A percentile compares a stretch with the other conserved stretches of the same genome.
Evolutionary conservation across 2,888 invertebrate species (phyloP).

Genomic region (Scaptomyza flava): DNA sequence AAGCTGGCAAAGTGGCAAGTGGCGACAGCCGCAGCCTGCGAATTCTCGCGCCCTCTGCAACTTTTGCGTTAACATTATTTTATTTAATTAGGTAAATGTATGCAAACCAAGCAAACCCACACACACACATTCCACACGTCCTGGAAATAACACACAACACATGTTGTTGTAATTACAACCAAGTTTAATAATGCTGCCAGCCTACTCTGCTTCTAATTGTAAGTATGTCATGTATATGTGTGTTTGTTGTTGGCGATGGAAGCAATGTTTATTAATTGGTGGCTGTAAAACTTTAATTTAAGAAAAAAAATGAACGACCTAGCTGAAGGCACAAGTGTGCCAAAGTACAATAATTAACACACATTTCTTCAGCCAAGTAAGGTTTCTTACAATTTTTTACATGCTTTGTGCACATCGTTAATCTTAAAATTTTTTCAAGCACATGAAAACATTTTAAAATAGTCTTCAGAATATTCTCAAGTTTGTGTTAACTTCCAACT

Average conservation of each 20-base stretch:
- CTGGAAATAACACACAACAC: slow-evolving; percentile 66
- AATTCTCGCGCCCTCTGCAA: slow-evolving; percentile 63
- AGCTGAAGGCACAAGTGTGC: slow-evolving; percentile 41
- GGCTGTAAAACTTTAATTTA: slow-evolving; percentile 46
- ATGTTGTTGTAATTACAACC: slow-evolving; percentile 79
- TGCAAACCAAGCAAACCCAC: slow-evolving; percentile 72
- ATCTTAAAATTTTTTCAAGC: background rate
- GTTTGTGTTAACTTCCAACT: no score
- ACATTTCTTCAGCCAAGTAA: background rate
- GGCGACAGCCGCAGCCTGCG: slow-evolving; percentile 1
- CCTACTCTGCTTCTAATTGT: slow-evolving; percentile 59
- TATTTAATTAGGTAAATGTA: slow-evolving; percentile 82
- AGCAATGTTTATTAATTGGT: slow-evolving; percentile 49
- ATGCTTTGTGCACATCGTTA: background rate
- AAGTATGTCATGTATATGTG: slow-evolving; percentile 27
- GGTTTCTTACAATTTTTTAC: background rate
- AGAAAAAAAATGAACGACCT: slow-evolving; percentile 47
- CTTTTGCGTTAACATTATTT: slow-evolving; percentile 79
- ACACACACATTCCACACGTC: slow-evolving; percentile 9
- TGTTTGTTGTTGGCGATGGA: slow-evolving; percentile 5
- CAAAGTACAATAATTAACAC: slow-evolving; percentile 19
- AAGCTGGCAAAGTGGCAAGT: slow-evolving; percentile 18
- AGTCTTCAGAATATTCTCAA: background rate
- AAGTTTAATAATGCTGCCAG: slow-evolving; percentile 76
- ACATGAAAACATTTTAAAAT: background rate